phyloP scores from a whole-genome alignment of 2,113 vertebrate species.

The Ptyas mucosa region DNA sequence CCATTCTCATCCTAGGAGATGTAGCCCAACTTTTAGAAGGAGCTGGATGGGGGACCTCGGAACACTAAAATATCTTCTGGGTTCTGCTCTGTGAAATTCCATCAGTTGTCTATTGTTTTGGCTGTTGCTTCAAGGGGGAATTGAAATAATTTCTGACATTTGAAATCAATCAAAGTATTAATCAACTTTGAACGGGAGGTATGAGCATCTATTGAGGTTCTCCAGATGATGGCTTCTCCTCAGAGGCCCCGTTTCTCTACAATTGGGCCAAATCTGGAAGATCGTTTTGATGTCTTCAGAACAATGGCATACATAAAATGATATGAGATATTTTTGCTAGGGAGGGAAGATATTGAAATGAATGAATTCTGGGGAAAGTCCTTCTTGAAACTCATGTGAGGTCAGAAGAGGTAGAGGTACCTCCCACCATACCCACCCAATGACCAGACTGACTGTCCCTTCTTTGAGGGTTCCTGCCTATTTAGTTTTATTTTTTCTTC shows the following conservation, averaged over 20 bases:
- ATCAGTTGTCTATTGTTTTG: neutral
- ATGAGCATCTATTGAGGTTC: neutral
- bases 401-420: neutral
- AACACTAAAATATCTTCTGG: neutral
- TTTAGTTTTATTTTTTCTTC: neutral
- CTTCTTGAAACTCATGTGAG: neutral
- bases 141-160: neutral
- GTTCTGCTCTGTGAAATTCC: neutral
- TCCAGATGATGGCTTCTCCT: neutral
- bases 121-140: neutral
- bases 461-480: neutral
- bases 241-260: neutral
- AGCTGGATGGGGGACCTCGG: neutral
- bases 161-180: neutral
- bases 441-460: neutral
- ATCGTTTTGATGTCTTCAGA: neutral
- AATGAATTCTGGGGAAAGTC: neutral
- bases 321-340: neutral
- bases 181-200: neutral
- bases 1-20: neutral
- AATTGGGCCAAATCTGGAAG: neutral
- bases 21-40: neutral
- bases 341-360: neutral
- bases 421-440: neutral
- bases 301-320: neutral